These are phyloP conservation scores for Spinus pinus DNA, from an alignment of 2,797 vertebrate species.

Conservation along the genomic window DNA sequence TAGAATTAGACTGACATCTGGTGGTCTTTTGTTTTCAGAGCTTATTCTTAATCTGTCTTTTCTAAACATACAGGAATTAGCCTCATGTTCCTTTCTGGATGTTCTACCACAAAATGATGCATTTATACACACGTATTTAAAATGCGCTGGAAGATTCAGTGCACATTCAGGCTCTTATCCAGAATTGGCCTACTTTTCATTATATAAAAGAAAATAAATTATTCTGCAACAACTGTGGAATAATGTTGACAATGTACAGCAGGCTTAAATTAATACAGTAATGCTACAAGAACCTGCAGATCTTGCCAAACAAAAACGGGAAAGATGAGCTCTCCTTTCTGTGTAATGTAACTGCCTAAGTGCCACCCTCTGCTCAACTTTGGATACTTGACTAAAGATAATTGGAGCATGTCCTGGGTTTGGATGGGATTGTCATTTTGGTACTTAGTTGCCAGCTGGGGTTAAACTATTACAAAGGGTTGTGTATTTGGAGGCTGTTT, in stretches of 20 bases:
- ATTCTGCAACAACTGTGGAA: background rate
- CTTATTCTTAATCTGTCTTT: constrained; percentile 38
- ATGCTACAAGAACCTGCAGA: background rate
- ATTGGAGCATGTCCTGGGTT: background rate
- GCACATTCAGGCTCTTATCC: background rate
- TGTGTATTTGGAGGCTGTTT: background rate
- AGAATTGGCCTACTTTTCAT: background rate
- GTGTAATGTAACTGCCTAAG: background rate
- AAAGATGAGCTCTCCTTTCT: background rate
- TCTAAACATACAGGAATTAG: constrained; percentile 10
- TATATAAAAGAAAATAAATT: background rate
- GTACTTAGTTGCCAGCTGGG: background rate
- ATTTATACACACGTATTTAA: background rate
- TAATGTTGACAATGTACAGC: background rate
- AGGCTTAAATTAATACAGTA: background rate
- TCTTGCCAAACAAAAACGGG: background rate
- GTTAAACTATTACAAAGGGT: background rate
- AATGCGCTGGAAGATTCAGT: background rate
- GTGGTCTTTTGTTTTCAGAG: constrained; percentile 44
- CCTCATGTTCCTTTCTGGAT: background rate
- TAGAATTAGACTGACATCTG: constrained; percentile 61
- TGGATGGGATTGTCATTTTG: background rate
- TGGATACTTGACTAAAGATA: background rate
- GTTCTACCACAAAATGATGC: background rate
- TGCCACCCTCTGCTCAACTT: background rate